Evolutionary conservation across 1,140 invertebrate species (phyloP), one percentile per base, ranked within the genome.

Genomic region (Tyrophagus putrescentiae): DNA sequence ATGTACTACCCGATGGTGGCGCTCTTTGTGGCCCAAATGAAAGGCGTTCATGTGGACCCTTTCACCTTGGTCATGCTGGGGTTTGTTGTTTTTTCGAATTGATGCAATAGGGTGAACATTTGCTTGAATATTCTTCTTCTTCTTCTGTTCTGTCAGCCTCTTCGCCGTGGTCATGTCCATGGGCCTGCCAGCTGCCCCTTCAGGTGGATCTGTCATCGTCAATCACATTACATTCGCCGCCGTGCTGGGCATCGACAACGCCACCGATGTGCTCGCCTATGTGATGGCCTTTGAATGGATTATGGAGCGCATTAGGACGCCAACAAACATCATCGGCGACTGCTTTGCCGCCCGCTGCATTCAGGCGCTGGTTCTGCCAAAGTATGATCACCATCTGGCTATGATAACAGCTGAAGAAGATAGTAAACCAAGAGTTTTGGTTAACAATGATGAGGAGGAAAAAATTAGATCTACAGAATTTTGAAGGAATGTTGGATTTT

Each of bases 21-120:
- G 32, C 80, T 93, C 61, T 96, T 95, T 71, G 83, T 95, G 32
- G 88, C 88, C 31, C 90, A 94, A 73, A 86, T 92, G 78, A 85
- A 90, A 66, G 82, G 82, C 53, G 82, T 89, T 65, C 71, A 74
- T 18, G 72, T 94, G 3, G 84, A 88, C 68, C 75, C 87, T 0
- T 75, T 84, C 42, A 87, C 84, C 11, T 21, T 54, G 7, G 27
- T 33, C 25, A 34, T 54, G 11, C 28, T 54, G 25, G 16, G 48
- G 48, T 52, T 28, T 16, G 48, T n/a, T 3, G 13, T 27, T n/a
- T n/a, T n/a, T n/a, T n/a, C n/a, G n/a, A n/a, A n/a, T n/a, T n/a
- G n/a, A n/a, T n/a, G n/a, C n/a, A n/a, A n/a, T n/a, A n/a, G n/a
- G n/a, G n/a, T n/a, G 16, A 16, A 25, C 31, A 3, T 16, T 52